Evolutionary conservation across 1,140 invertebrate genomes (phyloP), one percentile per base, ranked within the genome.

Genomic region (Drosophila virilis): DNA sequence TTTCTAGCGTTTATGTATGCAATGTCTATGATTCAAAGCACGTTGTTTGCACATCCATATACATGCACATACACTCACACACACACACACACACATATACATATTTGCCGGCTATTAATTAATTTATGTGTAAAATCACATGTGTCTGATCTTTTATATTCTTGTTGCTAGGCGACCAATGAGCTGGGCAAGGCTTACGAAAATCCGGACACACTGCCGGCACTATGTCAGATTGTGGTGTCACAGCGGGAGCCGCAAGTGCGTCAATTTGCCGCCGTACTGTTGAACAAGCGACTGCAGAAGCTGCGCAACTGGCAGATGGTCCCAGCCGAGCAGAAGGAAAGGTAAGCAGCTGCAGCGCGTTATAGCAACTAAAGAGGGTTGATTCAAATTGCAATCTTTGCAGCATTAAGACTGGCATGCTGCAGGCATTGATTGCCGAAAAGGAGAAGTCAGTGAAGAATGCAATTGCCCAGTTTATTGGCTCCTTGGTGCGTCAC

Each of bases 401-500:
- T 28, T 58, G 8, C 78, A 96, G 95, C 37, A 94, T 95, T 32
- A 95, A 95, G 90, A 80, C 93, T 66, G 93, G 93, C 1, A 93
- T 95, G 83, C 77, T 95, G 5, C 93, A 94, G 83, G 94, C 94
- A 15, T 82, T 96, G 13, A 81, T 95, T 1, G 91, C 93, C 35
- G 95, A 96, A 88, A 92, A 93, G 62, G 94, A 95, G 65, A 95
- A 94, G 78, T 91, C 86, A 42, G 95, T 96, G 1, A 94, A 94
- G 77, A 95, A 94, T 89, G 89, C 94, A 4, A 94, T 96, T 65
- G 94, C 94, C 9, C 94, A 95, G 80, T 92, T 96, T 54, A 93
- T 96, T 74, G 96, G 95, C 15, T 93, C 94, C 1, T 93, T 97
- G 57, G 94, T 95, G 15, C 96, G 95, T 71, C 96, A 96, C 92